Percentiles rank a stretch among this genome's conserved stretches.
Conservation (phyloP, 2,888 invertebrate species). For the Notocelia uddmanniana region DNA sequence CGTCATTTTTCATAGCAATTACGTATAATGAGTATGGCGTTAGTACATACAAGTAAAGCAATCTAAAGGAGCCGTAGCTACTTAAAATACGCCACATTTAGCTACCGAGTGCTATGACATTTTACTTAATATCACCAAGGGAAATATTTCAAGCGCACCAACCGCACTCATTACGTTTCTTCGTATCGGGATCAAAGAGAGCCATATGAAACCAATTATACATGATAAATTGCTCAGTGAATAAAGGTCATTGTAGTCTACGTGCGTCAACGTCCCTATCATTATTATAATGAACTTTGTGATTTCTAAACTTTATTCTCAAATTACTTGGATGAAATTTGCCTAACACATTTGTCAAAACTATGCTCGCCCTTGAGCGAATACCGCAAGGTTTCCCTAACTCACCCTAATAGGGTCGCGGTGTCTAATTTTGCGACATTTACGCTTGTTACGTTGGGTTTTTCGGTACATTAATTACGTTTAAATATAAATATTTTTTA, state of each 20-base stretch:
- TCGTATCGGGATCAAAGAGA: conserved; percentile 34
- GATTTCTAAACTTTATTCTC: conserved; percentile 50
- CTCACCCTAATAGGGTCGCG: conserved; percentile 27
- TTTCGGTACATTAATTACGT: conserved; percentile 14
- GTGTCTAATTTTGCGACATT: conserved; percentile 20
- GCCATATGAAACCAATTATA: conserved; percentile 26
- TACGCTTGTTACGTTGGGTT: conserved; percentile 9
- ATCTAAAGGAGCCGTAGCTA: too few species aligned
- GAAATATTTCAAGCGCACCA: conserved; percentile 9
- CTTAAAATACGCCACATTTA: too few species aligned
- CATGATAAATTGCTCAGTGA: conserved; percentile 29
- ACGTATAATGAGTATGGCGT: too few species aligned
- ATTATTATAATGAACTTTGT: conserved; percentile 49
- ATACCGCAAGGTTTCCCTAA: conserved; percentile 41
- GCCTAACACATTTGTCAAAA: conserved; percentile 52
- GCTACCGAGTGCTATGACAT: too few species aligned
- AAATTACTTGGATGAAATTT: conserved; percentile 50
- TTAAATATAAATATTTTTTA: conserved; percentile 46
- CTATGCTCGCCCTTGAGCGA: conserved; percentile 45
- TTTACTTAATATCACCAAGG: not conserved
- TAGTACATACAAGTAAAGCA: too few species aligned
- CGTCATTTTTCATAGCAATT: too few species aligned
- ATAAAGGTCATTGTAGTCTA: conserved; percentile 22
- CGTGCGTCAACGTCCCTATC: conserved; percentile 10
- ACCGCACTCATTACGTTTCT: conserved; percentile 19